phyloP scores from a whole-genome alignment of 2,113 vertebrate species.

The Scortum barcoo region DNA sequence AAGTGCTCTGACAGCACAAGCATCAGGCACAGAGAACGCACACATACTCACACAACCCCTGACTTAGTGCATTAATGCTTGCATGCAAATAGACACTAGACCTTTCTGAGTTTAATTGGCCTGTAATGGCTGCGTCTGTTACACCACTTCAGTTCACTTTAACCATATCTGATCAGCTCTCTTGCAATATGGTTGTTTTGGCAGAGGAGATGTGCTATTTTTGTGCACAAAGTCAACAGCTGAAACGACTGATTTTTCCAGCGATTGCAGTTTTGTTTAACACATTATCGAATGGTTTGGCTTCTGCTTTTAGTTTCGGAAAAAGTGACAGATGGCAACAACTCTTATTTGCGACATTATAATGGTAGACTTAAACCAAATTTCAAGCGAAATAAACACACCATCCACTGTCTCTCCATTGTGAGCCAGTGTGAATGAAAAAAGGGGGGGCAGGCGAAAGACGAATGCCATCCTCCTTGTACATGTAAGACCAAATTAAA shows the following conservation, averaged over 20 bases:
- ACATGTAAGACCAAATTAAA: not conserved
- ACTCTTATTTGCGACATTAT: not conserved
- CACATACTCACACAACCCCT: not conserved
- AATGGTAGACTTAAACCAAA: not conserved
- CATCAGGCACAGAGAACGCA: no score
- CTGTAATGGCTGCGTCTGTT: not conserved
- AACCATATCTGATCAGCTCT: not conserved
- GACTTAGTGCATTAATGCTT: not conserved
- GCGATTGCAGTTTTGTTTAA: not conserved
- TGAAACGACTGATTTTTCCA: not conserved
- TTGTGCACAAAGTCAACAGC: constrained; percentile 1
- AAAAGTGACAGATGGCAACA: not conserved
- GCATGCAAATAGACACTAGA: not conserved
- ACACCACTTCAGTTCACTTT: not conserved
- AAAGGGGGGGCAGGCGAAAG: not conserved
- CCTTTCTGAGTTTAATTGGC: not conserved
- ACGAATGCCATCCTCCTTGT: not conserved
- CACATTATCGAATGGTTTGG: not conserved
- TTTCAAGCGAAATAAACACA: not conserved
- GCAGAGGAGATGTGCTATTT: not conserved
- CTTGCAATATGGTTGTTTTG: not conserved
- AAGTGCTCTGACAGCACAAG: no score
- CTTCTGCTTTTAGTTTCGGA: not conserved
- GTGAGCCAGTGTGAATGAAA: not conserved
- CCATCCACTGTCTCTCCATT: not conserved